Evolutionary conservation across 2,113 vertebrate genomes (phyloP).

Genomic region (Anarrhichthys ocellatus): DNA sequence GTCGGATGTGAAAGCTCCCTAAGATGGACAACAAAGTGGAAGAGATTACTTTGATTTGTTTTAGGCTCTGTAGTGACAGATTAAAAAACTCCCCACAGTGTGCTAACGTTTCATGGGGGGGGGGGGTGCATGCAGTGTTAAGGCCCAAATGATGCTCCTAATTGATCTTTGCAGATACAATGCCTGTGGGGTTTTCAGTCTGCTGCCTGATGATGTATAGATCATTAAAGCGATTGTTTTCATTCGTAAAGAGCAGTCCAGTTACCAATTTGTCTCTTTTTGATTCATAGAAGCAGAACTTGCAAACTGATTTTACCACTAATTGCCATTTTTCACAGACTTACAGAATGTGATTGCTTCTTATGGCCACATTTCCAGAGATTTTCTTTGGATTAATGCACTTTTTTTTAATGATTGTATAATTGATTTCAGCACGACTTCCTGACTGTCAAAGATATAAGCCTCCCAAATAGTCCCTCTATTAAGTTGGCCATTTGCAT

Average conservation of each 20-base stretch:
- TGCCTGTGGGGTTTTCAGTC: neutral
- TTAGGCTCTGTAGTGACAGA: neutral
- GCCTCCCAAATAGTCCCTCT: neutral
- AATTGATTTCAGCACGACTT: slow-evolving; percentile 5
- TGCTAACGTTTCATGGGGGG: neutral
- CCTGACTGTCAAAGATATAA: neutral
- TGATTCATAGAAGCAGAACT: neutral
- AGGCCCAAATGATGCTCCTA: slow-evolving; percentile 15
- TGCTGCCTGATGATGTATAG: neutral
- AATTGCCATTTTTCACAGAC: neutral
- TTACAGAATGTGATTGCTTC: neutral
- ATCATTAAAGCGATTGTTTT: slow-evolving; percentile 14
- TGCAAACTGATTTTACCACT: neutral
- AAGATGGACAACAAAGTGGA: neutral
- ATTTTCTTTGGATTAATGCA: neutral
- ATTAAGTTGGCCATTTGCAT: slow-evolving; percentile 33
- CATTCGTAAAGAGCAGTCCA: neutral
- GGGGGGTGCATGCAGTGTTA: neutral
- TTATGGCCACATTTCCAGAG: neutral
- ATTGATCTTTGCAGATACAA: slow-evolving; percentile 15
- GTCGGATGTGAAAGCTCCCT: neutral
- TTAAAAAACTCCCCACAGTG: neutral
- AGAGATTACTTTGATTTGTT: slow-evolving; percentile 12
- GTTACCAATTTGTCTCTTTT: neutral
- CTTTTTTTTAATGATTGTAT: neutral